These are phyloP conservation scores for Accipiter cooperii DNA, from an alignment of 2,113 vertebrate species.

Conservation along the genomic window DNA sequence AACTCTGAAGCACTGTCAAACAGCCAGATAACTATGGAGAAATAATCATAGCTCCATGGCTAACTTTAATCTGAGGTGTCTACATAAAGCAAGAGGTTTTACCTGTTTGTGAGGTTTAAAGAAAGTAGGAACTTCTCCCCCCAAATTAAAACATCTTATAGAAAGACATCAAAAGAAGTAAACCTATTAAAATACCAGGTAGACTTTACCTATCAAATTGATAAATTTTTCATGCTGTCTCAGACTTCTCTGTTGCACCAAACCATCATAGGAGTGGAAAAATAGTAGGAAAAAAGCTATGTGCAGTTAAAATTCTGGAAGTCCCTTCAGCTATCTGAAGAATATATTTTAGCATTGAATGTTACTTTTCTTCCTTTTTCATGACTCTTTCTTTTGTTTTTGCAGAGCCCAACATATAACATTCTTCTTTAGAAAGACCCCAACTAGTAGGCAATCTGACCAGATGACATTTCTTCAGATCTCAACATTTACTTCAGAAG, in stretches of 20 bases:
- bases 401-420: not conserved
- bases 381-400: not conserved
- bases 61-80: not conserved
- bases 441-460: not conserved
- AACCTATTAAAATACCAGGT: not conserved
- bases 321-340: not conserved
- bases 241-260: not conserved
- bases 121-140: not conserved
- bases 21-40: not conserved
- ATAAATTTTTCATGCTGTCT: not conserved
- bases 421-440: not conserved
- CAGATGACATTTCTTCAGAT: not conserved
- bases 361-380: not conserved
- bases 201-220: not conserved
- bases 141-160: not conserved
- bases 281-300: not conserved
- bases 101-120: not conserved
- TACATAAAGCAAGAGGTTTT: not conserved
- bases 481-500: not conserved
- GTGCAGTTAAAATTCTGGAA: not conserved
- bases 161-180: not conserved
- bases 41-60: not conserved
- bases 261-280: not conserved
- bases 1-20: not conserved
- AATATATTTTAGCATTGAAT: not conserved